Base-by-base conservation (phyloP, 2,797 vertebrate genomes). In the Podargus strigoides region DNA sequence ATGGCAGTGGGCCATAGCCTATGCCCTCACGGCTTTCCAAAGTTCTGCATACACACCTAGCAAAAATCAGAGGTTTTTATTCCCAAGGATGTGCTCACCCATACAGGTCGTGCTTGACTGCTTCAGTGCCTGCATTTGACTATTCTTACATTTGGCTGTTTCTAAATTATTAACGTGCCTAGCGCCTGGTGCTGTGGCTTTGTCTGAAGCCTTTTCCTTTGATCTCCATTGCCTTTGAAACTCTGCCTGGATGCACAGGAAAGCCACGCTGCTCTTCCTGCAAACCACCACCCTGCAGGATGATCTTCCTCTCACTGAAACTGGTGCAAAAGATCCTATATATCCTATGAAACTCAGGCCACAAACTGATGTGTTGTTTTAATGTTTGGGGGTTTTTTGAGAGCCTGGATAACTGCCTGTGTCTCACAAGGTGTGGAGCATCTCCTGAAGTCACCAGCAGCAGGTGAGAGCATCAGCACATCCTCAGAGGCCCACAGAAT, bases 201-300 rank as follows among this genome's bases (percentile, higher is more conserved):
- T 85, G 66, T 94, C 89, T 91, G 87, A 83, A 78, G 56, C 47
- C 21, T 64, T 74, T 67, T 47, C 20, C 64, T 96, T 95, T 96
- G 92, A 93, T 96, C 79, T 90, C 34, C 66, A 4, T 23, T 4
- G 79, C 60, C 83, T 95, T 93, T 91, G 88, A 95, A 95, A 83
- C 49, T 87, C 76, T 55, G 59, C 52, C 87, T 67, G 12, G 52
- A 34, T 59, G 89, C 3, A 1, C 52, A 44, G 76, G 76, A 56
- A 87, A 94, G 37, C 56, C 79, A 49, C 0, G 0, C 34, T 80
- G 72, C 59, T 76, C 81, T 59, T 80, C 68, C 68, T 92, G 47
- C 79, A 85, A 91, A 83, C 60, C 68, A 73, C 68, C 64, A 26
- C 52, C 20, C 44, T 32, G 15, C 14, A 7, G 79, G 44, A 37